Conservation (phyloP, 2,888 invertebrate species). For the Molorchus minor region DNA sequence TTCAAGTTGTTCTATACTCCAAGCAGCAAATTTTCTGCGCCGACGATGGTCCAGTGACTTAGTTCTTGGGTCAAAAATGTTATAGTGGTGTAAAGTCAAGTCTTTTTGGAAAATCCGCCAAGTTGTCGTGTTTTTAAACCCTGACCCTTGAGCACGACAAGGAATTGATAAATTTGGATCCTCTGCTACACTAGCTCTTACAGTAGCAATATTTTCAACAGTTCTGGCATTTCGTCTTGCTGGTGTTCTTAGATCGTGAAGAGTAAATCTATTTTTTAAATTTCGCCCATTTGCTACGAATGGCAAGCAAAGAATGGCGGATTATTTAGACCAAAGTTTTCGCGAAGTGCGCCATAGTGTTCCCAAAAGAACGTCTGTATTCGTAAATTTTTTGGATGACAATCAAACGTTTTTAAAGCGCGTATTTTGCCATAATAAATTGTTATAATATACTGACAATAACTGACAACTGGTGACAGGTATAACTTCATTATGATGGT, state of each 20-base stretch:
- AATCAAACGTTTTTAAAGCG: too few species aligned
- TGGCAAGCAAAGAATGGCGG: background rate
- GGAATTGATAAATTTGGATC: background rate
- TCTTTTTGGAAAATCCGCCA: too few species aligned
- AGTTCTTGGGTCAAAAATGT: too few species aligned
- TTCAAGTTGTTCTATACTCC: too few species aligned
- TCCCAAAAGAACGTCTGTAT: background rate
- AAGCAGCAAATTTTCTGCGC: too few species aligned
- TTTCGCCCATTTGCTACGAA: background rate
- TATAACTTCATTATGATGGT: too few species aligned
- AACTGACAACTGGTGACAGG: too few species aligned
- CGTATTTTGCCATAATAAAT: background rate
- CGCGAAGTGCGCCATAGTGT: background rate
- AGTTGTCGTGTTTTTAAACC: too few species aligned
- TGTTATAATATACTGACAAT: background rate
- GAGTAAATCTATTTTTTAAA: background rate
- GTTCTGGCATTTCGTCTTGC: too few species aligned
- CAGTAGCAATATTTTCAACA: background rate
- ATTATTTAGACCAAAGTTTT: background rate
- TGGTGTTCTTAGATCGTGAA: too few species aligned
- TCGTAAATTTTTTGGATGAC: slow-evolving; percentile 1
- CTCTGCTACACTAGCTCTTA: background rate
- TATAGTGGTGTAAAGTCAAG: too few species aligned
- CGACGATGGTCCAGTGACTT: too few species aligned
- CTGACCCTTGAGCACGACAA: background rate